A percentile compares a stretch with the other conserved stretches of the same genome.
These are phyloP conservation scores for Gobiocypris rarus DNA, from an alignment of 2,113 vertebrate genomes.

Conservation along the genomic window DNA sequence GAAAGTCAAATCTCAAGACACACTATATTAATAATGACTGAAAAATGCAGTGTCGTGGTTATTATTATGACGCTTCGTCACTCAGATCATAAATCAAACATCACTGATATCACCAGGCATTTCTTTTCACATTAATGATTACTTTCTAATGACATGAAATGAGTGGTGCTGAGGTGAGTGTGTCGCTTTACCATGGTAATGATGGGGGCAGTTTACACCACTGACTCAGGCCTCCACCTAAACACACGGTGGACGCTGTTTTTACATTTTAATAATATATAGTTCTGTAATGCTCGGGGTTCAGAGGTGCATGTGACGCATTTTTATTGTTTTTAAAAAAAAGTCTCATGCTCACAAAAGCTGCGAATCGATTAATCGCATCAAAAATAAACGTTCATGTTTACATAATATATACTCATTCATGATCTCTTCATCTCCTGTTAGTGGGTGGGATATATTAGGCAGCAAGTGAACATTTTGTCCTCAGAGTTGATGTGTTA, in stretches of 20 bases:
- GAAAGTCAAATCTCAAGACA: background rate
- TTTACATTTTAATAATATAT: background rate
- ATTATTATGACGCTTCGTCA: background rate
- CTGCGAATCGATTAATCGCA: too few species aligned
- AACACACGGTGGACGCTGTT: background rate
- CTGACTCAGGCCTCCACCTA: slow-evolving; percentile 15
- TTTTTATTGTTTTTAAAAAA: too few species aligned
- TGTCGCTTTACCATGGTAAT: background rate
- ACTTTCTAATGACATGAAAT: background rate
- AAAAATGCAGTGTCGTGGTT: background rate
- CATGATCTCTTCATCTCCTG: too few species aligned
- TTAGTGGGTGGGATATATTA: too few species aligned
- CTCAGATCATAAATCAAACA: background rate
- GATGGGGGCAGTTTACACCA: background rate
- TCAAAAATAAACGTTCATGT: too few species aligned
- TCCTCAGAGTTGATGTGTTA: too few species aligned
- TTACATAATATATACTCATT: too few species aligned
- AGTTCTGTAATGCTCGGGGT: background rate
- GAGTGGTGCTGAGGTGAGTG: background rate
- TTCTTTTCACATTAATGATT: background rate
- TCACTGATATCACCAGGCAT: background rate
- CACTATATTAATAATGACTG: background rate
- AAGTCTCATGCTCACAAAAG: too few species aligned
- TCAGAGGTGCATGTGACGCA: too few species aligned
- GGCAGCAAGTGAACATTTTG: too few species aligned